Evolutionary conservation across 1,140 invertebrate genomes (phyloP).

Genomic region (honey bee (Apis mellifera)): Amel_HAv3.1 CM009941.2:929001-929500

Average conservation of each 20-base stretch:
- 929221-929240: constrained; percentile 82
- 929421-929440: constrained; percentile 89
- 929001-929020: not conserved
- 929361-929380: constrained; percentile 75
- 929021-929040: constrained; percentile 78
- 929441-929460: constrained; percentile 74
- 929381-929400: constrained; percentile 87
- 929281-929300: not conserved
- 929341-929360: constrained; percentile 82
- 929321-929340: constrained; percentile 83
- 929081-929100: constrained; percentile 82
- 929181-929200: constrained; percentile 80
- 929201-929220: constrained; percentile 79
- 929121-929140: constrained; percentile 81
- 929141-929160: constrained; percentile 82
- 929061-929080: constrained; percentile 84
- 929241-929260: constrained; percentile 85
- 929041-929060: constrained; percentile 83
- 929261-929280: constrained; percentile 14
- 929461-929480: constrained; percentile 74
- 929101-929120: constrained; percentile 82
- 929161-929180: constrained; percentile 81
- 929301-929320: not conserved
- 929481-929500: constrained; percentile 71
- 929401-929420: constrained; percentile 92